phyloP scores from a whole-genome alignment of 2,797 vertebrate genomes.

The Epinephelus malabaricus region DNA sequence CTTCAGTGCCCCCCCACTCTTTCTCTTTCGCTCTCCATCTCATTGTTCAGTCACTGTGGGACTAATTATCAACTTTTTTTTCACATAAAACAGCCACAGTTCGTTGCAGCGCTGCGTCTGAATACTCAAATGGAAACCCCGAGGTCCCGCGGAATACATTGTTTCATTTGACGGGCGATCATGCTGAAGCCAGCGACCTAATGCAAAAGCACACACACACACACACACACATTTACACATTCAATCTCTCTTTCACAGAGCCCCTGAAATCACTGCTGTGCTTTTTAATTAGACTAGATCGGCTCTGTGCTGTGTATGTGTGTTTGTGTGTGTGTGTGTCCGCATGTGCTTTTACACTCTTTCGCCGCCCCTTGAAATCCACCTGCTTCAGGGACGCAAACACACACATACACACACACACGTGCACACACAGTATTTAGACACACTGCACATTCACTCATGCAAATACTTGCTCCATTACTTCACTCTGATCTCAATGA shows the following conservation, averaged over 20 bases:
- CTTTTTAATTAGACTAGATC: constrained; percentile 85
- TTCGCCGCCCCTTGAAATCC: constrained; percentile 65
- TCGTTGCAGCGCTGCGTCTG: constrained; percentile 86
- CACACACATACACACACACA: constrained; percentile 25
- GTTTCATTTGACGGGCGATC: constrained; percentile 90
- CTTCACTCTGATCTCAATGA: constrained; percentile 52
- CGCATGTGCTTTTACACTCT: constrained; percentile 55
- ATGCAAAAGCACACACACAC: constrained; percentile 52
- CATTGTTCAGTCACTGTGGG: constrained; percentile 97
- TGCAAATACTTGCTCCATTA: constrained; percentile 46
- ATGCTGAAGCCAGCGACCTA: constrained; percentile 82
- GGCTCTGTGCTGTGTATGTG: constrained; percentile 55
- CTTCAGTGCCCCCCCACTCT: constrained; percentile 48
- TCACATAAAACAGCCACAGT: constrained; percentile 92
- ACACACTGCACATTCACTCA: constrained; percentile 43
- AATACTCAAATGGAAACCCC: constrained; percentile 93
- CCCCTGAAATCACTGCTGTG: constrained; percentile 76
- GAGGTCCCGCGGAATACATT: constrained; percentile 95
- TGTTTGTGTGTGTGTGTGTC: constrained; percentile 7
- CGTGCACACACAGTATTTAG: constrained; percentile 4
- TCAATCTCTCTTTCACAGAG: constrained; percentile 58
- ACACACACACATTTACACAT: constrained; percentile 17
- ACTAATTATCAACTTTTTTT: constrained; percentile 97
- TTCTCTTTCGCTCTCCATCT: constrained; percentile 78
- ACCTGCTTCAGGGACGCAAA: constrained; percentile 69